Evolutionary conservation across 1,140 invertebrate species (phyloP).

Genomic region (Drosophila mojavensis): DNA sequence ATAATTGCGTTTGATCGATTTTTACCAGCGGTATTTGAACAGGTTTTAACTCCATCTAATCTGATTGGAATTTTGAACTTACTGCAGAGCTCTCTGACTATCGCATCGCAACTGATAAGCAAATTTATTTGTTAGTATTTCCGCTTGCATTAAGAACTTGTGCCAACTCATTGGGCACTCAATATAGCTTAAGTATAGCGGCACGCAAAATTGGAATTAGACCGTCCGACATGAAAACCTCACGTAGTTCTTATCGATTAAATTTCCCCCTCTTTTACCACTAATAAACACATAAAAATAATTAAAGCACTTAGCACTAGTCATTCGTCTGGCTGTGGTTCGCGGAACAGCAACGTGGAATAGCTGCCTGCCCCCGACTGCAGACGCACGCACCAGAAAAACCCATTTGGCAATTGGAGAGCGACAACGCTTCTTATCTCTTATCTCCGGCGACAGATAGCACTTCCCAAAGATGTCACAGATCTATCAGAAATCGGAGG

Average conservation of each 20-base stretch:
- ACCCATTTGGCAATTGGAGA: conserved; percentile 29
- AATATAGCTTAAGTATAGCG: conserved; percentile 3
- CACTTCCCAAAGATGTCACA: conserved; percentile 53
- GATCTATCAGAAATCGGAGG: conserved; percentile 85
- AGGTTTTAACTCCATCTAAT: neutral
- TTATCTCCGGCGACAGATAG: conserved; percentile 25
- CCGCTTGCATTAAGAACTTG: conserved; percentile 40
- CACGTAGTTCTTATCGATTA: conserved; percentile 69
- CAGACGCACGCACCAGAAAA: neutral
- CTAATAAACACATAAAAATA: conserved; percentile 3
- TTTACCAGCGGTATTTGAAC: neutral
- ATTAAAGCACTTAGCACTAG: conserved; percentile 1
- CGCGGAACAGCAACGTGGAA: neutral
- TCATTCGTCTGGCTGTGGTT: neutral
- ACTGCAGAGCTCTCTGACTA: too few species aligned
- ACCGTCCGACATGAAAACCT: conserved; percentile 35
- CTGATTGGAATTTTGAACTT: neutral
- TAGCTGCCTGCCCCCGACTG: neutral
- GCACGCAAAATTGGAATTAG: conserved; percentile 26
- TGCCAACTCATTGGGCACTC: conserved; percentile 10
- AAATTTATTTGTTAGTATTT: neutral
- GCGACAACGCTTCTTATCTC: conserved; percentile 30
- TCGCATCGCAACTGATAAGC: conserved; percentile 9
- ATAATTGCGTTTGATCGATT: neutral
- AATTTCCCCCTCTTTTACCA: neutral